Evolutionary conservation across 2,888 invertebrate species (phyloP).

Genomic region (Endomychus coccineus): DNA sequence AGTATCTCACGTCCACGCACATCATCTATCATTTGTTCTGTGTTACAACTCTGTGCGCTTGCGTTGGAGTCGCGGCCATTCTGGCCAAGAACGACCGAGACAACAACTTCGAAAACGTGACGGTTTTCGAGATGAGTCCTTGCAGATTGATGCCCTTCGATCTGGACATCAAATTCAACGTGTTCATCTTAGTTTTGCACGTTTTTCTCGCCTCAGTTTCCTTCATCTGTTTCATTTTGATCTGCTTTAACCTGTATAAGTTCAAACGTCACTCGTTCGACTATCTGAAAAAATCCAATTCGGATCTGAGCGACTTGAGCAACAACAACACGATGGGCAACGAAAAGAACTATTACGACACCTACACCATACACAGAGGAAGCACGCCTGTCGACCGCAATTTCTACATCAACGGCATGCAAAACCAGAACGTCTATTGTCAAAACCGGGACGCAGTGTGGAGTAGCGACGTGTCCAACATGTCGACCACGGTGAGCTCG

Average conservation of each 20-base stretch:
- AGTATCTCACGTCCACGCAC: conserved; percentile 42
- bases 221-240: conserved; percentile 41
- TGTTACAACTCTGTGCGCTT: conserved; percentile 46
- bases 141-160: conserved; percentile 46
- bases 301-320: conserved; percentile 41
- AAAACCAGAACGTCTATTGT: conserved; percentile 22
- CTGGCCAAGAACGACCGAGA: conserved; percentile 34
- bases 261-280: conserved; percentile 34
- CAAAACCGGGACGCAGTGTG: conserved; percentile 26
- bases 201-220: conserved; percentile 45
- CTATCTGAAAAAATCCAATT: conserved; percentile 40
- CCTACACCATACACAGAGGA: conserved; percentile 34
- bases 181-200: conserved; percentile 49
- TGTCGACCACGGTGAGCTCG: conserved; percentile 49
- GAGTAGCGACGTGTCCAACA: conserved; percentile 45
- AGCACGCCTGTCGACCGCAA: conserved; percentile 19
- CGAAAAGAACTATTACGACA: conserved; percentile 36
- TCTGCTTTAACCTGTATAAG: conserved; percentile 35
- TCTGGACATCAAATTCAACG: conserved; percentile 45
- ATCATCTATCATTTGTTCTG: conserved; percentile 48
- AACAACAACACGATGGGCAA: conserved; percentile 27
- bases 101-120: conserved; percentile 11
- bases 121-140: conserved; percentile 27
- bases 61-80: conserved; percentile 49
- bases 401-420: conserved; percentile 17